Evolutionary conservation across 2,113 vertebrate species (phyloP).

Genomic region (Eulemur macaco): DNA sequence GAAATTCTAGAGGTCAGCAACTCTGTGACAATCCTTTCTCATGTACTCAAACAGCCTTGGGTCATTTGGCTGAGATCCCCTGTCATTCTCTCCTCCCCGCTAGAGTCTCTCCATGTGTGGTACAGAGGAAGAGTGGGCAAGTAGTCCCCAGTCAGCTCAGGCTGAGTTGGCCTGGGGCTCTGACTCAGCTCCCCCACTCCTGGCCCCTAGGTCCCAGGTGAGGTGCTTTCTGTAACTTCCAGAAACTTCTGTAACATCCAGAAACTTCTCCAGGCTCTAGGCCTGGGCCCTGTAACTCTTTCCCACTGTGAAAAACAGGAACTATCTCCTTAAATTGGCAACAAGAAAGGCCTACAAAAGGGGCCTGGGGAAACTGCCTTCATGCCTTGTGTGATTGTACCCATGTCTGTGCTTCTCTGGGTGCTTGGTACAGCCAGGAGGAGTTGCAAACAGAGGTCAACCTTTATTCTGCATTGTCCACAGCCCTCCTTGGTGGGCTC

Average conservation of each 20-base stretch:
- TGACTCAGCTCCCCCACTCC: neutral
- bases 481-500: neutral
- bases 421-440: neutral
- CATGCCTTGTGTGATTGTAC: neutral
- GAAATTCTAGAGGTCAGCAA: slow-evolving; percentile 17
- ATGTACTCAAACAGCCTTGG: neutral
- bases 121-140: neutral
- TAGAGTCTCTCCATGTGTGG: neutral
- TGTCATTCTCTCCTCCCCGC: neutral
- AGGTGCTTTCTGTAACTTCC: slow-evolving; percentile 5
- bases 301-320: slow-evolving; percentile 27
- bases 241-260: neutral
- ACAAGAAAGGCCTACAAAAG: slow-evolving; percentile 45
- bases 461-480: slow-evolving; percentile 47
- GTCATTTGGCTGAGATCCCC: neutral
- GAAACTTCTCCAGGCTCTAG: neutral
- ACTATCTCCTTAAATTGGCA: neutral
- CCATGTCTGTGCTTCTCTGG: neutral
- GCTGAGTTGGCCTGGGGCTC: neutral
- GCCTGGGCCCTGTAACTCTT: neutral
- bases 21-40: neutral
- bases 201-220: neutral
- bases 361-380: neutral
- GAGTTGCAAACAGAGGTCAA: neutral
- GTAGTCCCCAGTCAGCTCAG: neutral